These are phyloP conservation scores for Tiaroga cobitis DNA, from an alignment of 2,797 vertebrate species.

Conservation along the genomic window DNA sequence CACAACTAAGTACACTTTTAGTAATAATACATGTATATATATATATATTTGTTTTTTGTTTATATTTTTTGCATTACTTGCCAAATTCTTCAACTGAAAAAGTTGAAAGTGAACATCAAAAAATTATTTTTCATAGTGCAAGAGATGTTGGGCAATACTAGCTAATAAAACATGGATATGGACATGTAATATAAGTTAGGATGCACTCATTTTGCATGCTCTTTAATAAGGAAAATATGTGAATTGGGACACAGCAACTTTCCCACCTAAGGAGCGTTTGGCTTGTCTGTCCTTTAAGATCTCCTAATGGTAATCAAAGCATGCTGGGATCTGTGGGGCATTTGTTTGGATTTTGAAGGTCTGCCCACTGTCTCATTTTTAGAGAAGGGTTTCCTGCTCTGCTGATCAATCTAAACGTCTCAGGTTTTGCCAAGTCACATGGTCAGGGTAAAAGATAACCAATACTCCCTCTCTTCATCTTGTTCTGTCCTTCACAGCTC, in stretches of 20 bases:
- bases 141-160: not conserved
- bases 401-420: slow-evolving; percentile 23
- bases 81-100: not conserved
- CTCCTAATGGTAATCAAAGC: slow-evolving; percentile 19
- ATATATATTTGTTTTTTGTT: not conserved
- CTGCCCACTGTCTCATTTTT: slow-evolving; percentile 11
- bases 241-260: not conserved
- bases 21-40: not conserved
- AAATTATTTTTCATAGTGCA: not conserved
- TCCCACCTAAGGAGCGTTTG: slow-evolving; percentile 5
- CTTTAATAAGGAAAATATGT: not conserved
- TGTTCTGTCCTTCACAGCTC: slow-evolving; percentile 2
- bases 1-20: not conserved
- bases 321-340: slow-evolving; percentile 8
- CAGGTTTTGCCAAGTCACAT: slow-evolving; percentile 33
- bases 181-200: not conserved
- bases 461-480: not conserved
- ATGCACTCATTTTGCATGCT: not conserved
- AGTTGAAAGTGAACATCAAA: slow-evolving; percentile 2
- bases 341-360: not conserved
- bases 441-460: not conserved
- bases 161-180: not conserved
- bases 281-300: not conserved
- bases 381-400: slow-evolving; percentile 13
- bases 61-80: not conserved